Evolutionary conservation across 1,140 invertebrate species (phyloP), one percentile per base, ranked within the genome.

Genomic region (Andrena cerasifolii): DNA sequence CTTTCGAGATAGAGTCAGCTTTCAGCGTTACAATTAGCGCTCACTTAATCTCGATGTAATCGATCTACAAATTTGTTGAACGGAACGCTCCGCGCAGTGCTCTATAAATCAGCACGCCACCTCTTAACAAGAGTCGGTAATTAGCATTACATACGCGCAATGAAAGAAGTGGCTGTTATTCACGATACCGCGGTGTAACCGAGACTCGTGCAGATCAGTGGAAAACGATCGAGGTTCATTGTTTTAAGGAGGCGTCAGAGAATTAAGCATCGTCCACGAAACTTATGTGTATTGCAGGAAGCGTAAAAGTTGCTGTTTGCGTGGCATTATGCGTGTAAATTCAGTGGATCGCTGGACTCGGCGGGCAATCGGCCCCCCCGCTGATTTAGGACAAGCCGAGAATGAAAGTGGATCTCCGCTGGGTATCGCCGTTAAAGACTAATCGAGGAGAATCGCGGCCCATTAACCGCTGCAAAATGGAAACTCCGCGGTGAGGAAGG

Each of bases 391-490:
- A 53, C 40, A 10, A 62, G 47, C 28, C 47, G 16, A 7, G 31
- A 51, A 7, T n/a, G 45, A 40, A 53, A 21, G 5, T 21, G 0
- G 36, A 59, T 40, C 40, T 36, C 12, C 2, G 28, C 3, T 1
- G 56, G 8, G n/a, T 6, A 28, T n/a, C 59, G 33, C 49, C 31
- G 45, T 65, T 53, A 53, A 72, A 45, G 54, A 62, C 26, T 73
- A 73, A 73, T 72, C 54, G 56, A 53, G 49, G 16, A 40, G 59
- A 74, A 74, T 65, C 61, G 18, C 47, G 47, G 40, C 7, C 49
- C 31, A 68, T 68, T 75, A 62, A 73, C 21, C 21, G 49, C 65
- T 8, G n/a, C 28, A 12, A 33, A 54, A 45, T 14, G 14, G n/a
- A 21, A 21, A 43, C 24, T 12, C 16, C 7, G 47, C 21, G 3